phyloP scores from a whole-genome alignment of 2,888 invertebrate genomes.

The Ichneumon xanthorius region DNA sequence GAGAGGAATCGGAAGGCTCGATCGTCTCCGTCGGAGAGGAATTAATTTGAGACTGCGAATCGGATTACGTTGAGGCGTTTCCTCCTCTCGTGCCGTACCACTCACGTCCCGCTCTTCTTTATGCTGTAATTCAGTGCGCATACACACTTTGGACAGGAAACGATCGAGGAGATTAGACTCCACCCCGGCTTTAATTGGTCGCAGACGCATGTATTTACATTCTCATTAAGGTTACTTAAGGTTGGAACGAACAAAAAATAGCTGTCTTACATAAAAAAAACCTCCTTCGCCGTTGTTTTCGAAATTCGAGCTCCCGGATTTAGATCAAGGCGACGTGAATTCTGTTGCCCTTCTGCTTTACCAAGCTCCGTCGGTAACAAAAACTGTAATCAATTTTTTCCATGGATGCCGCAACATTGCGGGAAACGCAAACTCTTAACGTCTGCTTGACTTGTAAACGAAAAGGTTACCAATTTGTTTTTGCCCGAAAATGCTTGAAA shows the following conservation, averaged over 20 bases:
- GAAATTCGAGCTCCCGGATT: not conserved
- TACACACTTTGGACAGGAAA: slow-evolving; percentile 52
- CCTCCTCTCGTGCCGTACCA: not conserved
- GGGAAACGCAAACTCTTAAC: too few relatives aligned
- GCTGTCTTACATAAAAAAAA: not conserved
- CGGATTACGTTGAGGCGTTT: slow-evolving; percentile 55
- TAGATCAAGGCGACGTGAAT: too few relatives aligned
- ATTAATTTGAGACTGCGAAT: slow-evolving; percentile 59
- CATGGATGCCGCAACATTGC: too few relatives aligned
- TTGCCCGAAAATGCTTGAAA: too few relatives aligned
- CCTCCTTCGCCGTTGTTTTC: not conserved
- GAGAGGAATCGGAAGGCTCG: too few relatives aligned
- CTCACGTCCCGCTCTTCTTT: not conserved
- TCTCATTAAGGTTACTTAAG: slow-evolving; percentile 25
- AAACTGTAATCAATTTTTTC: too few relatives aligned
- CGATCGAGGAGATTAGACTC: slow-evolving; percentile 51
- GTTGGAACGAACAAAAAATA: not conserved
- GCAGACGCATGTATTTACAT: slow-evolving; percentile 37
- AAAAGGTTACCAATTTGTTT: too few relatives aligned
- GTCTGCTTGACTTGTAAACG: too few relatives aligned
- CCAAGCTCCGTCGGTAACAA: too few relatives aligned
- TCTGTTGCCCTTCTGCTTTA: too few relatives aligned
- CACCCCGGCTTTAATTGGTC: slow-evolving; percentile 36
- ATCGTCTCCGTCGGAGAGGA: slow-evolving; percentile 23
- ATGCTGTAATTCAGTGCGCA: not conserved